Evolutionary conservation across 2,113 vertebrate genomes (phyloP).

Genomic region (Trematocara stigmaticum): DNA sequence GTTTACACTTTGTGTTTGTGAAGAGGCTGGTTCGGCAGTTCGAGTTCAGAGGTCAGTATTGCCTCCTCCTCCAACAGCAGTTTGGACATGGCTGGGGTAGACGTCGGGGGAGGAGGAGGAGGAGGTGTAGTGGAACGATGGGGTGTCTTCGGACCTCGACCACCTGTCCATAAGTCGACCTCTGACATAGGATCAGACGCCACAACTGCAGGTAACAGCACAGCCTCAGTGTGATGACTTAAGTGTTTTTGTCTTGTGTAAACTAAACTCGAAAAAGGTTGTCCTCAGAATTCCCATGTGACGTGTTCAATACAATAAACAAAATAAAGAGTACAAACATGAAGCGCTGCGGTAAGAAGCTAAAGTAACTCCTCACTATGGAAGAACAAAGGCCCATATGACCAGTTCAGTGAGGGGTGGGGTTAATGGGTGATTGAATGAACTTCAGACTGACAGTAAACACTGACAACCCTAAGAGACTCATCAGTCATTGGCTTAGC

Average conservation of each 20-base stretch:
- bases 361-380: not conserved
- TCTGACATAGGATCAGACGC: slow-evolving; percentile 78
- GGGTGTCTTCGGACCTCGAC: slow-evolving; percentile 81
- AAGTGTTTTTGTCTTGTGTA: fast-evolving
- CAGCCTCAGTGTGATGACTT: not conserved
- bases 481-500: not conserved
- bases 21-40: slow-evolving; percentile 83
- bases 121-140: slow-evolving; percentile 76
- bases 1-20: not conserved
- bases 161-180: slow-evolving; percentile 77
- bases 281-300: not conserved
- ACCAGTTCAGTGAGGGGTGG: not conserved
- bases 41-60: slow-evolving; percentile 71
- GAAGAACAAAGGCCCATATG: too few relatives aligned
- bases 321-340: not conserved
- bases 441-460: slow-evolving; percentile 31
- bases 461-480: not conserved
- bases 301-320: not conserved
- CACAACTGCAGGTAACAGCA: slow-evolving; percentile 9
- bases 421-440: not conserved
- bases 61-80: slow-evolving; percentile 72
- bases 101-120: fast-evolving
- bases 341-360: not conserved
- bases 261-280: not conserved
- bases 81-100: slow-evolving; percentile 59